A percentile compares a stretch with the other conserved stretches of the same genome.
Evolutionary conservation across 1,140 invertebrate genomes (phyloP).

Genomic region (Trichonephila inaurata): DNA sequence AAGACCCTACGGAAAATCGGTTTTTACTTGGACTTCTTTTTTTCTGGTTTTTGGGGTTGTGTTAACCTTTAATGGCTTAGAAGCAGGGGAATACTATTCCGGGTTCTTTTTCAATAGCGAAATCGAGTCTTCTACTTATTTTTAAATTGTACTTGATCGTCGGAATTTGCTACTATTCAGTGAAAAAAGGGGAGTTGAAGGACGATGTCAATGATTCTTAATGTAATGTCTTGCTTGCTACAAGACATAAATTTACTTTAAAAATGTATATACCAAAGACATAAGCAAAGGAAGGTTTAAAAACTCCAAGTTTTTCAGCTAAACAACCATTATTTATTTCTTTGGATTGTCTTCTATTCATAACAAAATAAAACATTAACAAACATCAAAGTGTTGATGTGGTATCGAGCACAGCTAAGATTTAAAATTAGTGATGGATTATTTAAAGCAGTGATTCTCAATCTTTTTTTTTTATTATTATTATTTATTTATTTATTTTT

Average conservation of each 20-base stretch:
- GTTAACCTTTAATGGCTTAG: constrained; percentile 66
- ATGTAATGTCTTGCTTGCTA: neutral
- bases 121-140: constrained; percentile 47
- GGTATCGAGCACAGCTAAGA: no score
- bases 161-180: constrained; percentile 2
- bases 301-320: no score
- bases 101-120: constrained; percentile 54
- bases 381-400: no score
- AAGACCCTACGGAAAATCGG: constrained; percentile 74
- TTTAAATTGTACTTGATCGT: constrained; percentile 55
- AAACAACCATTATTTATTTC: no score
- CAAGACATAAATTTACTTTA: neutral
- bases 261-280: neutral
- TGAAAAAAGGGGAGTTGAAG: neutral
- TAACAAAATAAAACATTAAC: no score
- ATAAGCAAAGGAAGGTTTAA: no score
- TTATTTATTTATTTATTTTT: no score
- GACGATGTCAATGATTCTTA: no score
- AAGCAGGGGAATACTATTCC: constrained; percentile 14
- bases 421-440: no score
- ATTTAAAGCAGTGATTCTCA: no score
- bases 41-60: constrained; percentile 56
- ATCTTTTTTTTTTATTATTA: no score
- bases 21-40: constrained; percentile 64
- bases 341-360: no score